Percentiles rank a stretch among this genome's conserved stretches.
Evolutionary conservation across 2,888 invertebrate species (phyloP).

Genomic region (Sacculina carcini): DNA sequence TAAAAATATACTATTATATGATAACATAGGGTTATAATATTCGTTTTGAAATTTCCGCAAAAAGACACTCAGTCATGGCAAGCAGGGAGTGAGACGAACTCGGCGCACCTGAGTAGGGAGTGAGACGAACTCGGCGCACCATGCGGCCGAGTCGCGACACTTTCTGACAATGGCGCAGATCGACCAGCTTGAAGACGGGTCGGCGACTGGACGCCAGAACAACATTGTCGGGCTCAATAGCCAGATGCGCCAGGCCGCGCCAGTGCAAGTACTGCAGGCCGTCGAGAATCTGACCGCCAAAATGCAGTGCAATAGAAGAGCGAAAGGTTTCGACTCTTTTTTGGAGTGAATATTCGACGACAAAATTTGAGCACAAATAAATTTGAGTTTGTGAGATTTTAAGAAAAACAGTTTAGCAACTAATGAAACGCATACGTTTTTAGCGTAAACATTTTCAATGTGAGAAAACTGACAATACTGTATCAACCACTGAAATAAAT

Average conservation of each 20-base stretch:
- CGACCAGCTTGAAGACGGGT: slow-evolving; percentile 65
- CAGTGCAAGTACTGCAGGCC: slow-evolving; percentile 85
- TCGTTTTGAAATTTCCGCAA: too few species aligned
- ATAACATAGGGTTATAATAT: too few species aligned
- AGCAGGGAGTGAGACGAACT: neutral
- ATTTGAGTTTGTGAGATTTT: too few species aligned
- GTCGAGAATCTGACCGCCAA: slow-evolving; percentile 33
- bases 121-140: slow-evolving; percentile 39
- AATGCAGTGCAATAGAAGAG: neutral
- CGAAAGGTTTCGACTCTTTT: neutral
- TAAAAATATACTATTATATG: too few species aligned
- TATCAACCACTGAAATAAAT: too few species aligned
- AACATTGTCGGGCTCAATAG: slow-evolving; percentile 81
- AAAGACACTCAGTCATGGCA: too few species aligned
- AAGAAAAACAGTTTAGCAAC: too few species aligned
- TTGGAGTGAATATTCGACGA: neutral
- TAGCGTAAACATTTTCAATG: too few species aligned
- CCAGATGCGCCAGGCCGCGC: slow-evolving; percentile 63
- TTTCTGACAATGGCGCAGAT: slow-evolving; percentile 62
- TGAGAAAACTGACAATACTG: too few species aligned
- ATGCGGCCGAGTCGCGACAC: slow-evolving; percentile 50
- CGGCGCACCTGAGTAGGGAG: slow-evolving; percentile 39
- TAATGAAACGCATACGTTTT: too few species aligned
- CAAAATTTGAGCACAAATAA: neutral
- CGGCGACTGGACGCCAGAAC: slow-evolving; percentile 67